A percentile compares a stretch with the other conserved stretches of the same genome.
phyloP scores from a whole-genome alignment of 2,113 vertebrate species.

The Datnioides undecimradiatus region DNA sequence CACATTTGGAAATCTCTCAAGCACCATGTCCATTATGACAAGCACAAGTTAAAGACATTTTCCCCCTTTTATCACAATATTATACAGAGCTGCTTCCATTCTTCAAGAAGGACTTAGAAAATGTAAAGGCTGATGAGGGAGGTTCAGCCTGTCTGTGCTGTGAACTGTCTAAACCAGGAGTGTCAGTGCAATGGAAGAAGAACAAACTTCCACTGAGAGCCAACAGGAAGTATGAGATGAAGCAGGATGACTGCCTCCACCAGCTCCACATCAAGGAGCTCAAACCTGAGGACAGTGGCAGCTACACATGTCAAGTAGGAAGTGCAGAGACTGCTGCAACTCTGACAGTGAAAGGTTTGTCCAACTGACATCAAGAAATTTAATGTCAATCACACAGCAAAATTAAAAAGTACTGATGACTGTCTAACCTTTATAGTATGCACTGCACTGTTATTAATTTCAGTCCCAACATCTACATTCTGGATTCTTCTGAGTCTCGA shows the following conservation, averaged over 20 bases:
- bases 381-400: neutral
- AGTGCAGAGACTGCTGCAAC: constrained; percentile 52
- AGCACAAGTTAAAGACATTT: no score
- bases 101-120: constrained; percentile 58
- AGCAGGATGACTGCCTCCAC: constrained; percentile 67
- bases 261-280: constrained; percentile 69
- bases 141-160: constrained; percentile 54
- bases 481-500: neutral
- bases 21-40: neutral
- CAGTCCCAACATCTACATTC: neutral
- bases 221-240: constrained; percentile 78
- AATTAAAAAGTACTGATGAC: neutral
- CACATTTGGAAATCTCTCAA: no score
- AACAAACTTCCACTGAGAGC: constrained; percentile 73
- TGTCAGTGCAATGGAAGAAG: constrained; percentile 76
- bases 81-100: constrained; percentile 61
- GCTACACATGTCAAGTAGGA: constrained; percentile 66
- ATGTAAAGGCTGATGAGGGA: constrained; percentile 59
- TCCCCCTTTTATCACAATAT: no score
- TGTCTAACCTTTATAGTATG: neutral
- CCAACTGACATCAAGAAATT: neutral
- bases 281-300: constrained; percentile 68
- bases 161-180: constrained; percentile 73
- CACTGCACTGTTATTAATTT: no score
- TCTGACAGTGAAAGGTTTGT: constrained; percentile 85